Percentiles rank a stretch among this genome's conserved stretches.
Evolutionary conservation across 2,888 invertebrate species (phyloP).

Genomic region (Torymus texanus): DNA sequence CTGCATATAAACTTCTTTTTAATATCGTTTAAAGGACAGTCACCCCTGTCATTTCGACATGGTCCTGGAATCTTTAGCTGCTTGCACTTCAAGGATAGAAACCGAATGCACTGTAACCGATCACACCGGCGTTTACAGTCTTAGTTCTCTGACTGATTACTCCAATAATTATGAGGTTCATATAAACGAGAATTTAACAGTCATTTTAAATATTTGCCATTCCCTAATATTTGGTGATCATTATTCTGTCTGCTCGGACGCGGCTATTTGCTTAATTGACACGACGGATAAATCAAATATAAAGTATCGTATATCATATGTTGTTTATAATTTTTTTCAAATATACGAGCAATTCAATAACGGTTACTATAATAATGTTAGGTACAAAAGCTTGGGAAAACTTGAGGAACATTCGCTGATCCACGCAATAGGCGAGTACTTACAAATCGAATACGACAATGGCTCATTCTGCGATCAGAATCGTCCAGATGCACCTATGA

Average conservation of each 20-base stretch:
- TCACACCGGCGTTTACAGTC: constrained; percentile 11
- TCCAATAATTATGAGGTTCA: constrained; percentile 1
- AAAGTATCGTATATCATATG: background rate
- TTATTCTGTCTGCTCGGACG: background rate
- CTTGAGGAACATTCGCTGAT: background rate
- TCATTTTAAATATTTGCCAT: constrained; percentile 36
- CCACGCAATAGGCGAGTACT: background rate
- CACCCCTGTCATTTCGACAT: constrained; percentile 11
- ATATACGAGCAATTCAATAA: too few species aligned
- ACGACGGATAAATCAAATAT: background rate
- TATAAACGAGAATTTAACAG: background rate
- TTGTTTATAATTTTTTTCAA: background rate
- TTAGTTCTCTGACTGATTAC: constrained; percentile 8
- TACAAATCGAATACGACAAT: background rate
- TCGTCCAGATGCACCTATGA: background rate
- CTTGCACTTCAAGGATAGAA: constrained; percentile 20
- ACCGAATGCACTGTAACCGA: background rate
- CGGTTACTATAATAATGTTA: background rate
- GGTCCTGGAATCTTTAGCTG: background rate
- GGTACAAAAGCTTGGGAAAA: constrained; percentile 22
- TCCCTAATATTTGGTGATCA: constrained; percentile 23
- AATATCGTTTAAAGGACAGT: background rate
- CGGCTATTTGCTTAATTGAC: constrained; percentile 16
- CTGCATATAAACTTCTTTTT: background rate
- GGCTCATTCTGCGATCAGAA: background rate